Evolutionary conservation across 2,113 vertebrate genomes (phyloP), one percentile per base, ranked within the genome.

Genomic region (Azemiops feae): DNA sequence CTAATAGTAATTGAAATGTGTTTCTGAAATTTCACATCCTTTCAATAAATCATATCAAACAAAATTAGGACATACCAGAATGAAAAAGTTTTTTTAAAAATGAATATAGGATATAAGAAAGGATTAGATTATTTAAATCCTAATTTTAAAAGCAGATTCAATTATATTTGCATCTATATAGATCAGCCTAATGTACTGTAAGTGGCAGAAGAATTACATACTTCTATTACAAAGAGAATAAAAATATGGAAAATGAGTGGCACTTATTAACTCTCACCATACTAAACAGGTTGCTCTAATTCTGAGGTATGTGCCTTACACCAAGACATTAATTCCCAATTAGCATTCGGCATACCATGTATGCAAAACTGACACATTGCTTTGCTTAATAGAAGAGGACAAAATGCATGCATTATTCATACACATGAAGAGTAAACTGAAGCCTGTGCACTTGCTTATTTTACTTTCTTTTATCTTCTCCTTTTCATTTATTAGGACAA

Each of bases 341-440:
- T 95, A 91, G 18, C 87, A 90, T 92, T 90, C 57, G 89, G 92
- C 18, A 20, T 69, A 93, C 92, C 89, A 93, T 92, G 25, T 85
- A 89, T 88, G 91, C 58, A 95, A 95, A 95, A 94, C 93, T 91
- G 94, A 81, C 93, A 91, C 0, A 1, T 91, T 95, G 92, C 93
- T 94, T 95, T 91, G 91, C 95, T 93, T 94, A 88, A 47, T 87
- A 92, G 90, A 69, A 52, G 43, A 96, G 47, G 85, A 96, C 88
- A 95, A 94, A 94, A 96, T 94, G 1, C 52, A 95, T 93, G 2
- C 94, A 94, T 97, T 96, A 97, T 97, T 97, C 92, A 91, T 92
- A 95, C 50, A 96, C 43, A 91, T 92, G 57, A 92, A 95, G 53
- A 93, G 92, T 94, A 95, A 96, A 74, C 92, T 87, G 94, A 86